Evolutionary conservation across 2,113 vertebrate species (phyloP).

Genomic region (Neoarius graeffei): DNA sequence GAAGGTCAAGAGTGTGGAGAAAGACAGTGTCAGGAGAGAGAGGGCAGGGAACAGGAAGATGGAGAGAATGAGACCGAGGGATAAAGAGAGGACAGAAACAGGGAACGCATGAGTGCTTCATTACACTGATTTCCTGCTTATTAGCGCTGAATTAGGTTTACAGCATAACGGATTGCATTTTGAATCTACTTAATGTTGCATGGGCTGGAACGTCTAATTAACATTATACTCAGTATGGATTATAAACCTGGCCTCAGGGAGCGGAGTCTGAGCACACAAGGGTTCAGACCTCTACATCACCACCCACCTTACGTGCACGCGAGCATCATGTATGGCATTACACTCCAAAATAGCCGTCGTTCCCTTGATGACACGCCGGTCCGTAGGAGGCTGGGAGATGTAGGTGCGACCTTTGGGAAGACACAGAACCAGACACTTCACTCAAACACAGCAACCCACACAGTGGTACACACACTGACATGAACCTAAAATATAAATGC

Average conservation of each 20-base stretch:
- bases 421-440: conserved; percentile 34
- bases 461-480: not conserved
- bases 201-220: conserved; percentile 49
- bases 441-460: not conserved
- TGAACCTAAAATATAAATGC: not conserved
- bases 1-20: not conserved
- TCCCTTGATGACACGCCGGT: conserved; percentile 92
- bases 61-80: conserved; percentile 45
- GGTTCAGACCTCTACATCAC: not conserved
- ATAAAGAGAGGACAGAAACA: conserved; percentile 25
- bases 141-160: conserved; percentile 54
- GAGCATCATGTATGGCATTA: conserved; percentile 83
- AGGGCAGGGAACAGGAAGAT: not conserved
- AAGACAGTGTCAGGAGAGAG: not conserved
- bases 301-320: conserved; percentile 81
- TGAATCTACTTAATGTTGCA: conserved; percentile 53
- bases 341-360: conserved; percentile 85
- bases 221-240: conserved; percentile 40
- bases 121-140: conserved; percentile 52
- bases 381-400: conserved; percentile 82
- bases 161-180: conserved; percentile 48
- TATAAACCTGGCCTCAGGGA: conserved; percentile 9
- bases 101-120: conserved; percentile 47
- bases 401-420: conserved; percentile 82
- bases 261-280: conserved; percentile 20